phyloP scores from a whole-genome alignment of 1,140 invertebrate species.

The Cyrtorhinus lividipennis region DNA sequence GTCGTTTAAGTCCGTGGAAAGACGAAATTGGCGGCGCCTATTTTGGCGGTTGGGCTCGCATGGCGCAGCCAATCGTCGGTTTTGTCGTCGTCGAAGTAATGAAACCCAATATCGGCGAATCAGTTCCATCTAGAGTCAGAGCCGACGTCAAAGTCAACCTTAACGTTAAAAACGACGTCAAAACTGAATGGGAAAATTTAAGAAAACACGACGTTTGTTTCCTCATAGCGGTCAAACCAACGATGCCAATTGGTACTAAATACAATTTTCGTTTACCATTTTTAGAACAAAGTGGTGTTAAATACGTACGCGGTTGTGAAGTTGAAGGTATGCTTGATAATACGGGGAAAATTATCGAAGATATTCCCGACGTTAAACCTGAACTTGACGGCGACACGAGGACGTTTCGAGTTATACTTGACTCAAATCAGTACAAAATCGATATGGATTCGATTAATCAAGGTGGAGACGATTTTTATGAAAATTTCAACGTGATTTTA shows the following conservation, averaged over 20 bases:
- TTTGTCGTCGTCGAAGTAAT: conserved; percentile 93
- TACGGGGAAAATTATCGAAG: conserved; percentile 91
- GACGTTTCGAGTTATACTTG: conserved; percentile 86
- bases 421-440: conserved; percentile 88
- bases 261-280: conserved; percentile 71
- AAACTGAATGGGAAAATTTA: conserved; percentile 92
- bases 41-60: conserved; percentile 95
- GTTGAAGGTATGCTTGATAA: conserved; percentile 97
- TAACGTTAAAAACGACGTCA: conserved; percentile 77
- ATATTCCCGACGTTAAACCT: conserved; percentile 71
- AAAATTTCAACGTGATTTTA: conserved; percentile 95
- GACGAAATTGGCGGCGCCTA: conserved; percentile 41
- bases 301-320: conserved; percentile 91
- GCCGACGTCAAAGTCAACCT: conserved; percentile 90
- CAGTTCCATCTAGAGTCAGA: conserved; percentile 80
- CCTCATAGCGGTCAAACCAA: conserved; percentile 77
- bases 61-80: conserved; percentile 87
- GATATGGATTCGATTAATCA: conserved; percentile 74
- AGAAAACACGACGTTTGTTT: conserved; percentile 98
- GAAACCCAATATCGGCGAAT: conserved; percentile 82
- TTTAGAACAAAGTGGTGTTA: conserved; percentile 77
- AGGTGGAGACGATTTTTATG: conserved; percentile 79
- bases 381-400: conserved; percentile 72
- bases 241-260: conserved; percentile 54
- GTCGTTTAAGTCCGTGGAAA: conserved; percentile 29